Conservation (phyloP, 2,888 invertebrate genomes). For the Andricus curvator region DNA sequence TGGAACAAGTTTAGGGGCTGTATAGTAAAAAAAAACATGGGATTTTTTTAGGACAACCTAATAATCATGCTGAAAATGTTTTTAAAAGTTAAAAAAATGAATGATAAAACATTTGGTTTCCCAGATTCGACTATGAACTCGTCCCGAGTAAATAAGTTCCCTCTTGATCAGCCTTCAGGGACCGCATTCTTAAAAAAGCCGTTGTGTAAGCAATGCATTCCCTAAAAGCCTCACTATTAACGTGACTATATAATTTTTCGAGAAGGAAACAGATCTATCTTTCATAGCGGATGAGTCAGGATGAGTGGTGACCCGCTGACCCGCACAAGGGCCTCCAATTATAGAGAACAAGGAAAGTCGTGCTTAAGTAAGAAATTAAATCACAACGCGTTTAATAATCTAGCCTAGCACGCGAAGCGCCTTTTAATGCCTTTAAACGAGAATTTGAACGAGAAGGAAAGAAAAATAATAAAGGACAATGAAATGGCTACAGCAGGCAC, state of each 20-base stretch:
- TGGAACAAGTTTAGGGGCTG: too few species aligned
- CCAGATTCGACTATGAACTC: neutral
- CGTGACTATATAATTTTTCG: neutral
- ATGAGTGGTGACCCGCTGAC: neutral
- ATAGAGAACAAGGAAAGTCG: slow-evolving; percentile 5
- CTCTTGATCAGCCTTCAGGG: neutral
- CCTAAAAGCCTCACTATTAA: neutral
- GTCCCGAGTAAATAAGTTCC: neutral
- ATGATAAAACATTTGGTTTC: neutral
- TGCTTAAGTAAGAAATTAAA: slow-evolving; percentile 22
- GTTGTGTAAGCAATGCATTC: neutral
- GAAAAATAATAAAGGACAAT: slow-evolving; percentile 1
- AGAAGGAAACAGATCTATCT: slow-evolving; percentile 3
- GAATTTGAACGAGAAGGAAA: neutral
- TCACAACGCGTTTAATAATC: slow-evolving; percentile 1
- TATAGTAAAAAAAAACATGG: too few species aligned
- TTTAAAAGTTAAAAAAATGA: too few species aligned
- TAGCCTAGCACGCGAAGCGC: slow-evolving; percentile 13
- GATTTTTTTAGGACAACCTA: too few species aligned
- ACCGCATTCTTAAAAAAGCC: neutral
- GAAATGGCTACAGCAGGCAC: neutral
- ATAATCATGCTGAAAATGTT: too few species aligned
- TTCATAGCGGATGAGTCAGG: neutral
- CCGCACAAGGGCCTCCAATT: neutral
- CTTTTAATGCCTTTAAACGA: neutral